phyloP scores from a whole-genome alignment of 37 sponge, comb jelly and placozoan genomes.

The Ephydatia muelleri region DNA sequence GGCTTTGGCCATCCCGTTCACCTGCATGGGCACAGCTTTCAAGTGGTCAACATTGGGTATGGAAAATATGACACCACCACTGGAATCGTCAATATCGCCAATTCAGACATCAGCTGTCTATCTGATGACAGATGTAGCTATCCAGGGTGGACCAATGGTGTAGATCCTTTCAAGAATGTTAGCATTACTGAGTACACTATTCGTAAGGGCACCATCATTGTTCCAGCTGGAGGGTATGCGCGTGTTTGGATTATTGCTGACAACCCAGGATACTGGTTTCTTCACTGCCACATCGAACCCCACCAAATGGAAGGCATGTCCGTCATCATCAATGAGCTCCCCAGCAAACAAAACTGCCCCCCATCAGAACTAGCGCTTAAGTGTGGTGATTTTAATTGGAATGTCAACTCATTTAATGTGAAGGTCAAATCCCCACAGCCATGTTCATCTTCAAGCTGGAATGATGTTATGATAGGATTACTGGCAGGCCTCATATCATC shows the following conservation, averaged over 20 bases:
- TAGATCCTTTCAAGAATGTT: no score
- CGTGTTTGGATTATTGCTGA: slow-evolving; percentile 56
- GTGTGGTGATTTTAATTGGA: slow-evolving; percentile 17
- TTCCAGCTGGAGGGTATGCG: slow-evolving; percentile 76
- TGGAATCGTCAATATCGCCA: slow-evolving; percentile 2
- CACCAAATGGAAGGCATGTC: slow-evolving; percentile 77
- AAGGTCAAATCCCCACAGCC: no score
- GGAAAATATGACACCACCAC: slow-evolving; percentile 42
- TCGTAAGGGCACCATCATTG: slow-evolving; percentile 75
- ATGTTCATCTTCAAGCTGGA: no score
- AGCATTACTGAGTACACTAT: not conserved
- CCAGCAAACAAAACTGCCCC: slow-evolving; percentile 2
- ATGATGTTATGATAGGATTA: no score
- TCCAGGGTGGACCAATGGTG: not conserved
- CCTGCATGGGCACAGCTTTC: slow-evolving; percentile 77
- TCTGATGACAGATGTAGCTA: slow-evolving; percentile 7
- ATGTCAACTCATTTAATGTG: no score
- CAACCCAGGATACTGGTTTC: slow-evolving; percentile 80
- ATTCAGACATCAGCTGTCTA: slow-evolving; percentile 19
- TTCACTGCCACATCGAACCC: slow-evolving; percentile 79
- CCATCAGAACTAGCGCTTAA: slow-evolving; percentile 26
- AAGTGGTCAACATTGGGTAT: slow-evolving; percentile 58
- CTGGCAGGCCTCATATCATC: no score
- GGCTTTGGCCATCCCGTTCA: slow-evolving; percentile 69
- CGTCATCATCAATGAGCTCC: slow-evolving; percentile 41